Conservation (phyloP, 2,888 invertebrate genomes). For the Acanthacorydalis orientalis region DNA sequence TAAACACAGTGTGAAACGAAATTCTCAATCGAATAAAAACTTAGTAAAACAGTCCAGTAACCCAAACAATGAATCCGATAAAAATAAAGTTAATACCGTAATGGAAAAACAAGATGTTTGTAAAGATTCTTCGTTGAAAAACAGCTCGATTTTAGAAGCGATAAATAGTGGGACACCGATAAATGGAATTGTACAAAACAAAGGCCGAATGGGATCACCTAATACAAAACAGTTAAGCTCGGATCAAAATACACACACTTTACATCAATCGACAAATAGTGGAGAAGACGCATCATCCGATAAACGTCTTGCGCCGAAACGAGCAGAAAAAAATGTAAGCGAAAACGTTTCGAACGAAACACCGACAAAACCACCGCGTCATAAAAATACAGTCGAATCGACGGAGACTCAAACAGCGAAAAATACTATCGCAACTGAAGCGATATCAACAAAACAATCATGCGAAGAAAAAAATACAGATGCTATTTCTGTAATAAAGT, state of each 20-base stretch:
- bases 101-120: no score
- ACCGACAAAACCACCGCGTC: slow-evolving; percentile 5
- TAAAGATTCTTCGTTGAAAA: no score
- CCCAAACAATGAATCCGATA: no score
- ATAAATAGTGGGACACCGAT: not conserved
- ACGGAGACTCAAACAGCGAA: not conserved
- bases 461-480: not conserved
- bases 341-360: no score
- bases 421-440: not conserved
- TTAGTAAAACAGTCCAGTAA: no score
- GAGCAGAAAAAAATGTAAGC: no score
- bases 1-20: no score
- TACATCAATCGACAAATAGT: not conserved
- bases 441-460: not conserved
- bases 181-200: not conserved
- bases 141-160: no score
- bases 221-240: not conserved
- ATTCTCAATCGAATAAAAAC: no score
- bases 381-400: slow-evolving; percentile 1
- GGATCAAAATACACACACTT: not conserved
- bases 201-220: no score
- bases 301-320: not conserved
- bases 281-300: not conserved
- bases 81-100: no score
- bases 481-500: not conserved